Base-by-base conservation (phyloP, 2,113 vertebrate species). In the Bombycilla garrulus region DNA sequence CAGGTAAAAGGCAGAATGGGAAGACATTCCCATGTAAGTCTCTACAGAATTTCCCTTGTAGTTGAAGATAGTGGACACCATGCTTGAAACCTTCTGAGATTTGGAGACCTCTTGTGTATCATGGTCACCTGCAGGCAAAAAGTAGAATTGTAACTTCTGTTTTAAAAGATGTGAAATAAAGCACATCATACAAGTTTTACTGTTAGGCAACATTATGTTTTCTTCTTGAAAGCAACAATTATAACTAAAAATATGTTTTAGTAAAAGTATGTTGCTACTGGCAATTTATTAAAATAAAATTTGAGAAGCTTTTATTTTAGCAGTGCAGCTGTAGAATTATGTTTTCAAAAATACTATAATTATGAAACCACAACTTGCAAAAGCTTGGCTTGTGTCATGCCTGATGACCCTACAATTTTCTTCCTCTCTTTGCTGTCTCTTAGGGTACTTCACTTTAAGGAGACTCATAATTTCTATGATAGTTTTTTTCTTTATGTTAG, bases 11-110 rank as follows among this genome's bases (percentile, higher is more conserved):
- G 98, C 97, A 24, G 98, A 92, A 36, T 97, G 94, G 26, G 96
- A 95, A 50, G 98, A 96, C 42, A 97, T 95, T 66, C 98, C 98
- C 61, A 66, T 96, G 83, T 98, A 99, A 81, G 97, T 98, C 94
- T 99, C 98, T 20, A 98, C 97, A 14, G 97, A 89, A 44, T 96
- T 98, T 57, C 99, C 98, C 36, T 97, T 98, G 81, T 98, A 99
- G 90, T 91, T 98, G 96, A 99, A 98, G 56, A 99, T 95, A 54
- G 97, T 98, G 70, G 97, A 97, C 44, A 97, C 97, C 5, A 42
- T 87, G 35, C 98, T 98, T 36, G 97, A 90, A 78, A 96, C 95
- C 90, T 91, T 97, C 97, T 85, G 96, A 88, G 93, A 76, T 72
- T 82, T 92, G 19, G 91, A 47, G 51, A 77, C 12, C 9, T 94